Percentiles rank a stretch among this genome's conserved stretches.
phyloP scores from a whole-genome alignment of 2,797 vertebrate genomes.

The Danio jaintianensis region DNA sequence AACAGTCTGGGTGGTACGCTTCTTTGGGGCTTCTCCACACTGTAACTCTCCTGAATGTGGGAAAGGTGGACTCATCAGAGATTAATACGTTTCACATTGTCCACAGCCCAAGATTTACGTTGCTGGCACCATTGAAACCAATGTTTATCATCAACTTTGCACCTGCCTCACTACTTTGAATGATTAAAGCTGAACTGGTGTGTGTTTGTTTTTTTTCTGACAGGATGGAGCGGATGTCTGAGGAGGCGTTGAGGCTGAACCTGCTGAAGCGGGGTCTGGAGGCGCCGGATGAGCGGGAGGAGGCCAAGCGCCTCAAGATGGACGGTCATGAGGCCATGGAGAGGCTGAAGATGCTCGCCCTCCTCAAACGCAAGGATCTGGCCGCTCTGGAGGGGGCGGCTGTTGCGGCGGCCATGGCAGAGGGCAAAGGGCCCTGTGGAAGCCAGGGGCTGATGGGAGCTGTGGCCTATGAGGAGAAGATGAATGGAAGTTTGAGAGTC shows the following conservation, averaged over 20 bases:
- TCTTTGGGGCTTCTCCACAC: too few relatives aligned
- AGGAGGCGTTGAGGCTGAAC: constrained; percentile 86
- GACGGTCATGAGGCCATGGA: constrained; percentile 92
- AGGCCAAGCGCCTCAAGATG: constrained; percentile 88
- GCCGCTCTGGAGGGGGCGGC: constrained; percentile 78
- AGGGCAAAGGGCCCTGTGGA: constrained; percentile 74
- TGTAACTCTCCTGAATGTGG: too few relatives aligned
- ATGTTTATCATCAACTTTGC: not conserved
- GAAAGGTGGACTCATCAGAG: too few relatives aligned
- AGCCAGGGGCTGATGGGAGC: constrained; percentile 68
- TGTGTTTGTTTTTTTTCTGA: not conserved
- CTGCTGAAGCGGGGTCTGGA: constrained; percentile 87
- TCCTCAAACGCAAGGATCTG: constrained; percentile 89
- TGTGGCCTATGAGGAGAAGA: constrained; percentile 85
- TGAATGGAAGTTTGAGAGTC: constrained; percentile 84
- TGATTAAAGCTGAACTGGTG: not conserved
- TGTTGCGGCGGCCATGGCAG: constrained; percentile 72
- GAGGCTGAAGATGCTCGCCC: constrained; percentile 87
- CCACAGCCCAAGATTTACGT: too few relatives aligned
- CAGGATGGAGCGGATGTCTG: constrained; percentile 90
- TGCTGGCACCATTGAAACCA: too few relatives aligned
- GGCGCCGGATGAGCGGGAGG: constrained; percentile 81
- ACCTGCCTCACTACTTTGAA: not conserved
- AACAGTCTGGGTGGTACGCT: too few relatives aligned
- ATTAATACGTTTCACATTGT: too few relatives aligned